phyloP scores from a whole-genome alignment of 2,797 vertebrate genomes.

The Psittacula echo region DNA sequence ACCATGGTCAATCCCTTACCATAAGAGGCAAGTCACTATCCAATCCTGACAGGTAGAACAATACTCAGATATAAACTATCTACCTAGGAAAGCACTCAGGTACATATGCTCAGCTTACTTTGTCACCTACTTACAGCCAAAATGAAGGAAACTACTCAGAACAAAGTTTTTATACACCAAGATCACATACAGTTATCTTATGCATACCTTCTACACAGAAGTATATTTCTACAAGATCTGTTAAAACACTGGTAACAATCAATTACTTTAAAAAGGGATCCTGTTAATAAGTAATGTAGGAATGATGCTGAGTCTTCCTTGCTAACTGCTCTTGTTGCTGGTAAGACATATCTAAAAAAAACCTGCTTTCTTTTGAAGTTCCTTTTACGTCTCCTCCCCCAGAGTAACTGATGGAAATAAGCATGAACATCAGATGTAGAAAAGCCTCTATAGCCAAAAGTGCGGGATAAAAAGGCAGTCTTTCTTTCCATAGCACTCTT shows the following conservation, averaged over 20 bases:
- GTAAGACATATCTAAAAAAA: neutral
- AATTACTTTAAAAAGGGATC: neutral
- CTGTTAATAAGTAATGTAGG: neutral
- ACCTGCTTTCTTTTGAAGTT: neutral
- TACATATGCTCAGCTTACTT: neutral
- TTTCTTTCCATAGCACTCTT: neutral
- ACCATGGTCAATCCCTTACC: neutral
- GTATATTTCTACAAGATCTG: neutral
- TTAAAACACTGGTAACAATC: neutral
- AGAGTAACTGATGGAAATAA: neutral
- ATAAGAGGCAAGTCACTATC: neutral
- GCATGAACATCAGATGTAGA: neutral
- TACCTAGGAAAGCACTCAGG: neutral
- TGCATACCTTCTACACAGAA: neutral
- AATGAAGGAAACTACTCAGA: neutral
- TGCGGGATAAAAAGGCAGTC: neutral
- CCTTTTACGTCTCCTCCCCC: neutral
- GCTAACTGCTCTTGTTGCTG: neutral
- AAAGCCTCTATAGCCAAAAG: neutral
- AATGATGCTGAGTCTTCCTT: neutral
- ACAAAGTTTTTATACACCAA: neutral
- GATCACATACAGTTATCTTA: neutral
- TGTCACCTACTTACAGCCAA: neutral
- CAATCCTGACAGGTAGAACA: neutral
- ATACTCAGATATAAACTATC: neutral